These are phyloP conservation scores for Cydia strobilella DNA, from an alignment of 1,140 invertebrate genomes.

Conservation along the genomic window DNA sequence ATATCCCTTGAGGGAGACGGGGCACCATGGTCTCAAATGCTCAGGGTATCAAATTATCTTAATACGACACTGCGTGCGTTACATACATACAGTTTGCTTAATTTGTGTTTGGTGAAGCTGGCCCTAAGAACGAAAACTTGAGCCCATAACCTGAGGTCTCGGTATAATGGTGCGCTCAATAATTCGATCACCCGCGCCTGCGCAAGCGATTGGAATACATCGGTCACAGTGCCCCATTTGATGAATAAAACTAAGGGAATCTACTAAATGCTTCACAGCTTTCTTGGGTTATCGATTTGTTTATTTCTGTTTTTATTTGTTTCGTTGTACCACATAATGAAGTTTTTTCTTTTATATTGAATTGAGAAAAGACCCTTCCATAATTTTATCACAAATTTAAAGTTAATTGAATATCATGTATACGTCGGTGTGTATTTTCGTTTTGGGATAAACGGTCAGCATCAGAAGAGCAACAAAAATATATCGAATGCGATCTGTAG, in stretches of 20 bases:
- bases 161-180: not conserved
- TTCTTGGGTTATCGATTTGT: not conserved
- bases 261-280: not conserved
- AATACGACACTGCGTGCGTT: too few relatives aligned
- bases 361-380: not conserved
- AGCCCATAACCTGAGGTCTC: not conserved
- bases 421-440: not conserved
- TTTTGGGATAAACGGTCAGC: too few relatives aligned
- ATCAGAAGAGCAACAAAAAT: too few relatives aligned
- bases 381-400: not conserved
- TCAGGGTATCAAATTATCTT: too few relatives aligned
- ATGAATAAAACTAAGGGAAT: conserved; percentile 14
- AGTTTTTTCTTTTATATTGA: not conserved
- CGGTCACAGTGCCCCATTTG: not conserved
- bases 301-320: not conserved
- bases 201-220: not conserved
- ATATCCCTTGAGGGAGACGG: too few relatives aligned
- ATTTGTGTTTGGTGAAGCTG: too few relatives aligned
- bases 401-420: not conserved
- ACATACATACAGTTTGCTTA: too few relatives aligned
- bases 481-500: too few relatives aligned
- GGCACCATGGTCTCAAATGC: too few relatives aligned
- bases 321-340: not conserved
- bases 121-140: too few relatives aligned
- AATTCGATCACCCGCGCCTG: not conserved